A percentile compares a stretch with the other conserved stretches of the same genome.
phyloP scores from a whole-genome alignment of 2,888 invertebrate genomes.

The Ommatoiulus sabulosus region DNA sequence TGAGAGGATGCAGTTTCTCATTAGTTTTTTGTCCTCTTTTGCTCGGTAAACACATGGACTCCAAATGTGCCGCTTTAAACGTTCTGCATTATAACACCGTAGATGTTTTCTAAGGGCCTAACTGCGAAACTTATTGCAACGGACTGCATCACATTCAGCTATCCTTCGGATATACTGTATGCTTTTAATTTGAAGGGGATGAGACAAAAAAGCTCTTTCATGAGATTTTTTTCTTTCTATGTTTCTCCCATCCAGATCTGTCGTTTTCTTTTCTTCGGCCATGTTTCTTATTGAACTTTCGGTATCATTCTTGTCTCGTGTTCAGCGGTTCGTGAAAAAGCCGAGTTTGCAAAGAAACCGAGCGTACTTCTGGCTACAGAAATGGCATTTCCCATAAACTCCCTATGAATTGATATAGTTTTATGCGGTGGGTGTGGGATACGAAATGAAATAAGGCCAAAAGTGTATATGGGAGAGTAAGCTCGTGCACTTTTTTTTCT shows the following conservation, averaged over 20 bases:
- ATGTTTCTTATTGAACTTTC: constrained; percentile 37
- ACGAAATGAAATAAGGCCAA: not conserved
- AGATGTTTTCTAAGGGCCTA: not conserved
- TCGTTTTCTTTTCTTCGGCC: constrained; percentile 4
- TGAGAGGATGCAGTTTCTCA: not conserved
- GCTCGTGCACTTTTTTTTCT: not conserved
- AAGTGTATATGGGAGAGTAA: not conserved
- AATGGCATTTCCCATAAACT: constrained; percentile 45
- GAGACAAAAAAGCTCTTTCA: constrained; percentile 37
- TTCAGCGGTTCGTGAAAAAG: constrained; percentile 45
- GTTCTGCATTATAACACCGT: not conserved
- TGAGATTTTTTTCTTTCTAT: not conserved
- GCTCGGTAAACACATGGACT: not conserved
- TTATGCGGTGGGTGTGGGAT: constrained; percentile 19
- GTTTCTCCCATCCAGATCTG: not conserved
- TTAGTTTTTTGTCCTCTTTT: not conserved
- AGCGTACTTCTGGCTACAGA: not conserved
- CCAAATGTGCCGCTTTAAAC: constrained; percentile 4
- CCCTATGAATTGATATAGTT: constrained; percentile 41
- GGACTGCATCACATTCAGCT: not conserved
- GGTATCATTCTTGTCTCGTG: not conserved
- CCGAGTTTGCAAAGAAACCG: not conserved
- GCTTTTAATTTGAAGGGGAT: constrained; percentile 26
- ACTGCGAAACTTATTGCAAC: not conserved
- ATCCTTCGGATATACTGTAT: not conserved